phyloP scores from a whole-genome alignment of 2,888 invertebrate genomes.

The Drosophila phalerata region DNA sequence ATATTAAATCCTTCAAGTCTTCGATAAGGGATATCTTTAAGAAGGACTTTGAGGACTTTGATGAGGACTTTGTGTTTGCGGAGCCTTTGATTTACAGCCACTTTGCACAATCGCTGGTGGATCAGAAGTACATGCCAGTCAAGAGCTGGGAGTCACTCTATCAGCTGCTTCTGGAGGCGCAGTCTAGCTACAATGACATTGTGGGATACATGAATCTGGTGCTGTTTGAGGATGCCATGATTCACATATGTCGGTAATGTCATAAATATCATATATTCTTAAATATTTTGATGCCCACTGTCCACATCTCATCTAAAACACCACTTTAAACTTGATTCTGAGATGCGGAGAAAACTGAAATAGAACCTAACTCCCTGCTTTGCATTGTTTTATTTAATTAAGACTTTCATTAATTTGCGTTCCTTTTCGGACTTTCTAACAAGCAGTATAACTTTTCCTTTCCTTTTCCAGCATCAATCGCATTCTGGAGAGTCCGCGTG shows the following conservation, averaged over 20 bases:
- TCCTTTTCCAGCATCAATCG: conserved; percentile 90
- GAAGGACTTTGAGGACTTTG: conserved; percentile 92
- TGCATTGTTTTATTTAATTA: too few species aligned
- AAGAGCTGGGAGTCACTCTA: conserved; percentile 90
- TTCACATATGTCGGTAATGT: conserved; percentile 92
- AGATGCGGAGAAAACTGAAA: too few species aligned
- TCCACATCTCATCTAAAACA: too few species aligned
- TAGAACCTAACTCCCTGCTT: too few species aligned
- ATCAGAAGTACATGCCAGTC: conserved; percentile 94
- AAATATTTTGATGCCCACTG: too few species aligned
- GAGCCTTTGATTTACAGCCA: conserved; percentile 95
- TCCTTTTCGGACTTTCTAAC: too few species aligned
- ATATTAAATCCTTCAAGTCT: conserved; percentile 91
- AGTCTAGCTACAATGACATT: conserved; percentile 94
- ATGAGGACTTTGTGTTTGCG: conserved; percentile 90
- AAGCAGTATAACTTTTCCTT: too few species aligned
- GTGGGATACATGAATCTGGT: conserved; percentile 97
- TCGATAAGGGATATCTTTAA: conserved; percentile 92
- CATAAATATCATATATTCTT: fast-evolving
- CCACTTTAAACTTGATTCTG: too few species aligned
- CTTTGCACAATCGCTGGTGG: conserved; percentile 93
- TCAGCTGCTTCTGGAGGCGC: conserved; percentile 92
- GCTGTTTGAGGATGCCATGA: conserved; percentile 97
- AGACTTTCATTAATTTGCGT: too few species aligned
- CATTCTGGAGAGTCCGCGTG: conserved; percentile 95